Percentiles rank a stretch among this genome's conserved stretches.
phyloP scores from a whole-genome alignment of 64 coral and sea anemone genomes.

The Montipora foliosa region DNA sequence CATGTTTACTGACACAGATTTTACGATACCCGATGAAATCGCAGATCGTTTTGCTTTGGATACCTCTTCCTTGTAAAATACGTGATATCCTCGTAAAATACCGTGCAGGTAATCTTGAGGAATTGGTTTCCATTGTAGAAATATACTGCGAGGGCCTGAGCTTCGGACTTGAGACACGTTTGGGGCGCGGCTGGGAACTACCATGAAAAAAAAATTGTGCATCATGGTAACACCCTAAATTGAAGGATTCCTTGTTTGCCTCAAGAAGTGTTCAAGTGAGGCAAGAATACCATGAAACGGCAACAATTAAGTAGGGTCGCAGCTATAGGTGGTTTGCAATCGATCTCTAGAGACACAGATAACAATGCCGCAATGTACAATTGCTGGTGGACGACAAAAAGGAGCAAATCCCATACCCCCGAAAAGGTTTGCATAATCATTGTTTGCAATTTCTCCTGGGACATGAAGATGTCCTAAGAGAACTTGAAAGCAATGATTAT shows the following conservation, averaged over 20 bases:
- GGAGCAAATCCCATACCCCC: too few relatives aligned
- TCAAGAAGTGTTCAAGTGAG: too few relatives aligned
- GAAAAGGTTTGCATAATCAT: too few relatives aligned
- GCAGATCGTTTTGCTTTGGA: slow-evolving; percentile 16
- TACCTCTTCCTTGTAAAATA: slow-evolving; percentile 23
- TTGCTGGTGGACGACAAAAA: too few relatives aligned
- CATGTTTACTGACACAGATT: slow-evolving; percentile 5
- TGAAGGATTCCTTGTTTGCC: background rate
- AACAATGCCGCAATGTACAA: too few relatives aligned
- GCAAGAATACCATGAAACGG: too few relatives aligned
- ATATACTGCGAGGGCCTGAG: slow-evolving; percentile 57
- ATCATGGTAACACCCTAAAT: background rate
- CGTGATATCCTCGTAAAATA: slow-evolving; percentile 51
- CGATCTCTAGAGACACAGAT: too few relatives aligned
- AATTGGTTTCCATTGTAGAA: slow-evolving; percentile 61
- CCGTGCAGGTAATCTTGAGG: slow-evolving; percentile 50
- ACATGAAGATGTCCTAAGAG: too few relatives aligned
- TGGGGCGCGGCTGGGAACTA: slow-evolving; percentile 60
- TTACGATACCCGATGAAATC: background rate
- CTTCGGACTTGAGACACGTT: slow-evolving; percentile 2
- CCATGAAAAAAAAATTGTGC: background rate
- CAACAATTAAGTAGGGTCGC: too few relatives aligned
- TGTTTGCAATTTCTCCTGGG: too few relatives aligned
- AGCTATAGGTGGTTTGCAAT: too few relatives aligned
- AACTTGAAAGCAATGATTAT: too few relatives aligned